phyloP scores from a whole-genome alignment of 2,113 vertebrate genomes.

The Coptodon rendalli region DNA sequence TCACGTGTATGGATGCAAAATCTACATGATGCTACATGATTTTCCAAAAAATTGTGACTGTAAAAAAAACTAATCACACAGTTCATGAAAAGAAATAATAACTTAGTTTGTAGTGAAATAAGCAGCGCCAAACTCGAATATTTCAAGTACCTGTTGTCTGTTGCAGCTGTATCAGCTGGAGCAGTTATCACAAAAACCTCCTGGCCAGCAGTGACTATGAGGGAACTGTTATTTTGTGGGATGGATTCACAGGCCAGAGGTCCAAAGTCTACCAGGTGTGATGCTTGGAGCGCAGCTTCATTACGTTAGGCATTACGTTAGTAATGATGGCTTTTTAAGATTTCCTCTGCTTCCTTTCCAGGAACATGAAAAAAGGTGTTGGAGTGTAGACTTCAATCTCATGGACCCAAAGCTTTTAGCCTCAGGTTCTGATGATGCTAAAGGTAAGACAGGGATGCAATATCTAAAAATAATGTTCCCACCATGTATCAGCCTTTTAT shows the following conservation, averaged over 20 bases:
- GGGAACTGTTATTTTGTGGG: conserved; percentile 98
- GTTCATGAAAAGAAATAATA: neutral
- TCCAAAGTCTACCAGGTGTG: conserved; percentile 98
- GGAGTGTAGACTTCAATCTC: conserved; percentile 99
- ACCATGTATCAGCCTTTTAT: neutral
- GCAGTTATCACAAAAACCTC: conserved; percentile 98
- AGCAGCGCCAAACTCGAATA: neutral
- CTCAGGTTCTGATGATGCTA: conserved; percentile 98
- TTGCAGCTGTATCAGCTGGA: conserved; percentile 99
- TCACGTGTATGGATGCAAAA: neutral
- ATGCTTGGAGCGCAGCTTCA: neutral
- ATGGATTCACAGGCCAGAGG: conserved; percentile 95
- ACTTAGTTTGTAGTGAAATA: neutral
- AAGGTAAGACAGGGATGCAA: conserved; percentile 75
- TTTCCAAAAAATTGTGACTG: neutral
- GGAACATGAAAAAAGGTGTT: conserved; percentile 99
- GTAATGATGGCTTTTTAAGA: neutral
- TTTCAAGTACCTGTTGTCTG: neutral
- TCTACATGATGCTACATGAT: neutral
- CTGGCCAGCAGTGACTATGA: conserved; percentile 99
- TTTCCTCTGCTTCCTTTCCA: conserved; percentile 33
- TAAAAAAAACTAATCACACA: accelerated
- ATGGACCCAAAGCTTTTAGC: conserved; percentile 99
- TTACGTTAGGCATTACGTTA: accelerated
- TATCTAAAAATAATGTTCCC: neutral